These are phyloP conservation scores for Drosophila paranaensis DNA, from an alignment of 2,888 invertebrate genomes.

Conservation along the genomic window DNA sequence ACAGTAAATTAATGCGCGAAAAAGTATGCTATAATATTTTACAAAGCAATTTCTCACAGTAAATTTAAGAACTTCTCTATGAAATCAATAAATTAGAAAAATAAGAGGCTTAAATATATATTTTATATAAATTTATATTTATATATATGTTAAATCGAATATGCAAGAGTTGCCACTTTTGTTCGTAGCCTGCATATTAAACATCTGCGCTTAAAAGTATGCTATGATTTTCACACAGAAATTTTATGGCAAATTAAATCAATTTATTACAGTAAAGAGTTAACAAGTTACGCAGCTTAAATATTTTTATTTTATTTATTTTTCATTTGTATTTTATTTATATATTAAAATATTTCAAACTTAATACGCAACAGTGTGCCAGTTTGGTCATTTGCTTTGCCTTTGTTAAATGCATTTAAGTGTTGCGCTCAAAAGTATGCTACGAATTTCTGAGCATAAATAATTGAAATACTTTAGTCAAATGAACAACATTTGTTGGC, in stretches of 20 bases:
- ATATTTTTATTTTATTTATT: background rate
- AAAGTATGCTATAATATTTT: no score
- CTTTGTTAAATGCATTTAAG: background rate
- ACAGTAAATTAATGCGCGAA: no score
- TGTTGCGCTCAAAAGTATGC: slow-evolving; percentile 5
- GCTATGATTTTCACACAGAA: background rate
- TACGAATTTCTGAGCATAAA: background rate
- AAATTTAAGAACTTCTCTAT: no score
- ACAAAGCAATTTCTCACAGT: no score
- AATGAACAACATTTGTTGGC: background rate
- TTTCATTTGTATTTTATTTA: background rate
- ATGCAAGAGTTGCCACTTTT: background rate
- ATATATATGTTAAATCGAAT: background rate
- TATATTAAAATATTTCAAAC: background rate
- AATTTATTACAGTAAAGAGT: background rate
- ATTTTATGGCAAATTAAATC: background rate
- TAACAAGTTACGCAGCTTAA: background rate
- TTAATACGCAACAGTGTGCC: background rate
- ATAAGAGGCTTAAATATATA: background rate
- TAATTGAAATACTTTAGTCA: background rate
- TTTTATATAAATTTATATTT: background rate
- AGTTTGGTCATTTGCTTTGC: background rate
- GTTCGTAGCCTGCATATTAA: background rate
- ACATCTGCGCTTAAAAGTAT: background rate
- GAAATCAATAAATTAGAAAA: background rate